A percentile compares a stretch with the other conserved stretches of the same genome.
These are phyloP conservation scores for Peromyscus polionotus DNA, from an alignment of 2,113 vertebrate genomes.

Conservation along the genomic window DNA sequence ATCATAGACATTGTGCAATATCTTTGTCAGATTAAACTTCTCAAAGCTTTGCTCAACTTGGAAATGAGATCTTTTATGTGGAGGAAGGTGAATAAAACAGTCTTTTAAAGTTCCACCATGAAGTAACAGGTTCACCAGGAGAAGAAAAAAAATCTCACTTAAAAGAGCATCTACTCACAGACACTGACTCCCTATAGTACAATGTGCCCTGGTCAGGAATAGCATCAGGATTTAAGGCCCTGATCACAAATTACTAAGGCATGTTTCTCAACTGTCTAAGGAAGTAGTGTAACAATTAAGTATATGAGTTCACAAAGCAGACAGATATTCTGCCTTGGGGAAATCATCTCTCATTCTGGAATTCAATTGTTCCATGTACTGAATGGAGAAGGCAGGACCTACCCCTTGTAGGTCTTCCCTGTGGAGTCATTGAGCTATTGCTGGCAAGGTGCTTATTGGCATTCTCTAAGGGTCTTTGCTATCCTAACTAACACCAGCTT, in stretches of 20 bases:
- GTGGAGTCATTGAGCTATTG: background rate
- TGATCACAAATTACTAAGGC: background rate
- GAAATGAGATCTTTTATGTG: background rate
- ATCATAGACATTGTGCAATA: background rate
- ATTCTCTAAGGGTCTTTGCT: background rate
- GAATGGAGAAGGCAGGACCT: background rate
- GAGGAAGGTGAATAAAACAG: background rate
- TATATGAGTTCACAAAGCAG: background rate
- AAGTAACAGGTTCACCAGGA: background rate
- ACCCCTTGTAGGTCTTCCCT: background rate
- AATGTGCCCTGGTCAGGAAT: background rate
- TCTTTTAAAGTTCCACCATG: background rate
- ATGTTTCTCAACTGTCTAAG: background rate
- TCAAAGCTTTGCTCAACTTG: background rate
- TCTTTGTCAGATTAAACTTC: background rate
- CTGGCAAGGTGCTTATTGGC: background rate
- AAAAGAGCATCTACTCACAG: background rate
- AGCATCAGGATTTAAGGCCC: background rate
- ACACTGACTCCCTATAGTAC: background rate
- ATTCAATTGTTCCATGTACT: background rate
- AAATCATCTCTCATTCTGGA: background rate
- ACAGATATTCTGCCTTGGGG: background rate
- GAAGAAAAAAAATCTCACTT: background rate
- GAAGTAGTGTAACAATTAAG: background rate
- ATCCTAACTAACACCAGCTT: background rate